Conservation (phyloP, 2,113 vertebrate species). For the Semnornis frantzii region DNA sequence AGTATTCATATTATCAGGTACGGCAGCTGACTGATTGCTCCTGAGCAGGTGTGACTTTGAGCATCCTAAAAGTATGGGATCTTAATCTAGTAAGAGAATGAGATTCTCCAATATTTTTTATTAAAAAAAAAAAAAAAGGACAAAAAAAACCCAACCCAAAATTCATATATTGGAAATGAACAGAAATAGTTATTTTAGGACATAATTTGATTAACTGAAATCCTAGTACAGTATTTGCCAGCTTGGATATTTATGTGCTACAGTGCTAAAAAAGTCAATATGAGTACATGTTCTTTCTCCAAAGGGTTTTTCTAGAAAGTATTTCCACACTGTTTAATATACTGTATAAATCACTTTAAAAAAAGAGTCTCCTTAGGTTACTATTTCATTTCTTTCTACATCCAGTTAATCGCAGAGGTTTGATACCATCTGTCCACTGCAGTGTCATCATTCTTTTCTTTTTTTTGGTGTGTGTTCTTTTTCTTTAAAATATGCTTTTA, state of each 20-base stretch:
- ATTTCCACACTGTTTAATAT: slow-evolving; percentile 2
- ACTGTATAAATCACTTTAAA: slow-evolving; percentile 49
- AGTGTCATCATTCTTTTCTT: neutral
- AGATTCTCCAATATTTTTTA: neutral
- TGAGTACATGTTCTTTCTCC: neutral
- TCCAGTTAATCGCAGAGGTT: neutral
- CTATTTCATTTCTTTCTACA: slow-evolving; percentile 48
- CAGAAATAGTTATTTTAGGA: slow-evolving; percentile 44
- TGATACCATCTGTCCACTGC: neutral
- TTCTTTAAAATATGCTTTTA: neutral
- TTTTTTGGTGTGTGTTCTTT: neutral
- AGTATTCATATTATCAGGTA: neutral
- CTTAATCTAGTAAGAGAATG: slow-evolving; percentile 16
- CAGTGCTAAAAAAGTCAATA: neutral
- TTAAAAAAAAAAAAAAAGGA: neutral
- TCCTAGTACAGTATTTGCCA: slow-evolving; percentile 10
- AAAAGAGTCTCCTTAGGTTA: slow-evolving; percentile 5
- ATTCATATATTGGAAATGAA: slow-evolving; percentile 24
- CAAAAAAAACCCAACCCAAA: neutral
- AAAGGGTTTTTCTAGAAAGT: neutral
- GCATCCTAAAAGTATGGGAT: neutral
- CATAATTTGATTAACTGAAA: slow-evolving; percentile 36
- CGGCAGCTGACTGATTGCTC: neutral
- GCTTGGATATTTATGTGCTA: slow-evolving; percentile 49
- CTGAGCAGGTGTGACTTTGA: neutral